Evolutionary conservation across 2,113 vertebrate genomes (phyloP).

Genomic region (Isichthys henryi): DNA sequence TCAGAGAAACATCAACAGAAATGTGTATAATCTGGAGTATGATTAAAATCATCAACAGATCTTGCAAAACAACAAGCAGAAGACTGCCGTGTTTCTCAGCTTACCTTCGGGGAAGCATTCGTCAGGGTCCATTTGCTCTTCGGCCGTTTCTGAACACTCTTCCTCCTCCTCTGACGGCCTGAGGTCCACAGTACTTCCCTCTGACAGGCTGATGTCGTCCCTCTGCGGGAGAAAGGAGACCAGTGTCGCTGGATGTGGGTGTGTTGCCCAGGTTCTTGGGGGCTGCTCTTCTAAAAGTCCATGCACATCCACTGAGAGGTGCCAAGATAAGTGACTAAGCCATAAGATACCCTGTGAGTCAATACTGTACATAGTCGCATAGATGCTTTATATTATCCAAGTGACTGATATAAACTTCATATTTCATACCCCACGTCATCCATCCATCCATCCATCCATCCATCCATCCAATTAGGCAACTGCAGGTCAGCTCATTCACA

Average conservation of each 20-base stretch:
- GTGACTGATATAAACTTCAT: not conserved
- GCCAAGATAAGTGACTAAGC: not conserved
- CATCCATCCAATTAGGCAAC: not conserved
- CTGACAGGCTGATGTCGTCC: conserved; percentile 80
- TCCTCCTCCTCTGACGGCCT: conserved; percentile 88
- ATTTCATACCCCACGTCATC: not conserved
- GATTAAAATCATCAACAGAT: conserved; percentile 11
- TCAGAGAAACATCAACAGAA: conserved; percentile 13
- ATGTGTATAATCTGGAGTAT: not conserved
- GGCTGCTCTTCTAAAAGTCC: not conserved
- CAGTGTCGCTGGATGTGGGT: not conserved
- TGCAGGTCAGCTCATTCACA: not conserved
- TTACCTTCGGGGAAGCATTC: conserved; percentile 87
- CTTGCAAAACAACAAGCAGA: not conserved
- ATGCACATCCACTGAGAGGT: not conserved
- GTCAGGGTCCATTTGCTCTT: conserved; percentile 83
- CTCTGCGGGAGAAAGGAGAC: conserved; percentile 50
- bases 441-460: not conserved
- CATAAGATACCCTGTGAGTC: not conserved
- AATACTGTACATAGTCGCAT: not conserved
- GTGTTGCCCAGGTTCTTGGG: not conserved
- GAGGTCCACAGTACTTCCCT: conserved; percentile 93
- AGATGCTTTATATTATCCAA: not conserved
- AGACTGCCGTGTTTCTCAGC: not conserved
- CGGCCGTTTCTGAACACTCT: conserved; percentile 76